Evolutionary conservation across 2,888 invertebrate species (phyloP), one percentile per base, ranked within the genome.

Genomic region (Temnothorax unifasciatus): DNA sequence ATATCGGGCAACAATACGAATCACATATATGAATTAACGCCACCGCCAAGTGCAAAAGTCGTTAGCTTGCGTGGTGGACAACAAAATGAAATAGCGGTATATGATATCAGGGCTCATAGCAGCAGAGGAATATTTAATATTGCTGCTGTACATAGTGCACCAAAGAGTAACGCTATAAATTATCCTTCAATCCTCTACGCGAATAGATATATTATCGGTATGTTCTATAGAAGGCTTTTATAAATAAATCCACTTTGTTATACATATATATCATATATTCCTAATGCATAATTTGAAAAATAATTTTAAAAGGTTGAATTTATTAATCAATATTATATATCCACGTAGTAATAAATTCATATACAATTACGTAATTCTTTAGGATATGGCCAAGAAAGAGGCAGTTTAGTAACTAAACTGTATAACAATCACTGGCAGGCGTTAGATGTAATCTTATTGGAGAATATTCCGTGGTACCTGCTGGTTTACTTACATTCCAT

Each of bases 321-420:
- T 29, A 41, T 47, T n/a, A 25, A 59, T n/a, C n/a, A 13, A 44
- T 44, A 2, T 71, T 34, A 54, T 34, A 54, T 52, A 44, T 54
- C 9, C 1, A 44, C 3, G 21, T 75, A 44, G n/a, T 50, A 15
- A 44, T 61, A 29, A 52, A 18, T 34, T 52, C 38, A 9, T n/a
- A 64, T 29, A 13, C 8, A 54, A 54, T 73, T 44, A 73, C 38
- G 18, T 41, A 57, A 75, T 76, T 83, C 76, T 83, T 25, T 90
- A 96, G 99, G 99, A 3, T 98, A 98, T 95, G 99, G 99, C 0
- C 98, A 99, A 95, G 98, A 99, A 94, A 96, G 96, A 92, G 99
- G 99, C 15, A 98, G 98, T 73, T 97, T 99, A 90, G 97, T 98
- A 0, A 98, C 98, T 34, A 97, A 98, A 94, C 95, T 99, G 73